Evolutionary conservation across 2,113 vertebrate genomes (phyloP).

Genomic region (Cyprinodon variegatus): DNA sequence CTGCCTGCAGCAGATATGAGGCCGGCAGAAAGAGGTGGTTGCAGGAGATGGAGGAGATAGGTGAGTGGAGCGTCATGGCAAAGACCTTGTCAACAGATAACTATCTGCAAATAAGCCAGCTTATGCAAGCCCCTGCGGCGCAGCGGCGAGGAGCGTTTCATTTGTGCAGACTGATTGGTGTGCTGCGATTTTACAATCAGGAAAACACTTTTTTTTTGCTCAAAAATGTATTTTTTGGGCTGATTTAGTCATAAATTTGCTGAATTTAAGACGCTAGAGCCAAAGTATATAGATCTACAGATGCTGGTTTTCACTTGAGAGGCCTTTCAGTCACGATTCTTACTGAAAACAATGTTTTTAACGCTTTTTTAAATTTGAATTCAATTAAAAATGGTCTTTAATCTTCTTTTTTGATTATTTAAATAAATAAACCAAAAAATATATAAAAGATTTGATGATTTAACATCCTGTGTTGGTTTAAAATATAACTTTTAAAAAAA

Average conservation of each 20-base stretch:
- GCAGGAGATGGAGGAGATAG: conserved; percentile 76
- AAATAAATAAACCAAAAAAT: background rate
- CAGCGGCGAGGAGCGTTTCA: conserved; percentile 41
- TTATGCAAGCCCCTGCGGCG: conserved; percentile 69
- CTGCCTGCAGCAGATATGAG: conserved; percentile 64
- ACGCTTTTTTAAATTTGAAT: background rate
- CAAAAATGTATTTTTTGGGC: background rate
- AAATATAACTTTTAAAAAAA: background rate
- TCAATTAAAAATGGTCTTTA: background rate
- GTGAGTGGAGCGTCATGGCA: conserved; percentile 80
- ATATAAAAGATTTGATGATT: background rate
- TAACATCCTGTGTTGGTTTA: background rate
- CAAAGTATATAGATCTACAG: background rate
- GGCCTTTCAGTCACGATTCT: background rate
- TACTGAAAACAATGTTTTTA: background rate
- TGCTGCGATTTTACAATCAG: background rate
- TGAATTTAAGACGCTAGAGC: too few species aligned
- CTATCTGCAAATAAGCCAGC: conserved; percentile 78
- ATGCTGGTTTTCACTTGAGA: background rate
- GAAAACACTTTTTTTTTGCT: background rate
- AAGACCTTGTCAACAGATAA: conserved; percentile 83
- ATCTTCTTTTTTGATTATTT: background rate
- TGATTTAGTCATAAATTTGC: background rate
- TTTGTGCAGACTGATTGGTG: conserved; percentile 21
- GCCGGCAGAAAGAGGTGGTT: conserved; percentile 48